Base-by-base conservation (phyloP, 2,113 vertebrate species). In the Dinomys branickii region DNA sequence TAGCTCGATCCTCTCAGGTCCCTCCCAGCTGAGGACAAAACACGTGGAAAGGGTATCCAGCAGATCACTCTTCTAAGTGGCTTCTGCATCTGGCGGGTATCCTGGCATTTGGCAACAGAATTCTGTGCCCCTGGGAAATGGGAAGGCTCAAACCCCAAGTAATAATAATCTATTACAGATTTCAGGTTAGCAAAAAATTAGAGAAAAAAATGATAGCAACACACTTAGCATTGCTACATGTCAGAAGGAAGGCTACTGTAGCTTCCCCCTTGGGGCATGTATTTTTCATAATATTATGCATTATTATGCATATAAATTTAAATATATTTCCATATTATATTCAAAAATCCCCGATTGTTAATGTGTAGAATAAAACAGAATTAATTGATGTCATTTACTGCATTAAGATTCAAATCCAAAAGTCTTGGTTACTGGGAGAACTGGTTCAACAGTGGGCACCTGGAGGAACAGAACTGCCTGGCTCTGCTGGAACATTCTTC, bases 191-290 rank as follows among this genome's bases (percentile, higher is more conserved):
- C 90, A 90, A 94, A 97, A 50, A 94, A 35, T 73, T 94, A 94
- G 73, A 94, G 85, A 83, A 94, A 95, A 59, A 35, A 78, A 93
- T 96, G 95, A 91, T 87, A 94, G 73, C 85, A 96, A 94, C 94
- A 95, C 59, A 91, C 50, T 95, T 94, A 97, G 59, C 90, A 81
- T 95, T 92, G 90, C 77, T 88, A 59, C 92, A 86, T 88, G 85
- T 95, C 85, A 96, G 92, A 94, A 92, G 61, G 52, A 98, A 97
- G 92, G 88, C 95, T 97, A 98, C 97, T 98, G 85, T 97, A 97
- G 90, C 93, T 94, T 71, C 24, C 28, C 33, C 63, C 73, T 54
- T 58, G 56, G 54, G 95, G 83, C 87, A 97, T 80, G 54, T 82
- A 88, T 85, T 97, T 97, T 95, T 97, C 56, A 94, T 90, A 75